Evolutionary conservation across 92 coral and sea anemone species (phyloP).

Genomic region (Meandrina meandrites): DNA sequence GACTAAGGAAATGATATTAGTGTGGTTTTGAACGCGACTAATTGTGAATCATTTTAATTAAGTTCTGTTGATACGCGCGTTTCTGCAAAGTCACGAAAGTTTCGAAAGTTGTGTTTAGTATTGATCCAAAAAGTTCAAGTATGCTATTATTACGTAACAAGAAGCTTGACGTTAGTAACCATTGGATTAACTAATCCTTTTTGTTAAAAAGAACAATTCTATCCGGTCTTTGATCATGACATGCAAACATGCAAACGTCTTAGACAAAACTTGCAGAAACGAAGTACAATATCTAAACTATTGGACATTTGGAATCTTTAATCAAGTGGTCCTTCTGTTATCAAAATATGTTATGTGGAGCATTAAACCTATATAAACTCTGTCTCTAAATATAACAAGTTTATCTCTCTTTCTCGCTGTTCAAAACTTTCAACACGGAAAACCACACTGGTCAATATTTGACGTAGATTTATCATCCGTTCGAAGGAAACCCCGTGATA

Average conservation of each 20-base stretch:
- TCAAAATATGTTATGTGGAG: background rate
- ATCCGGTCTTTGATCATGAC: background rate
- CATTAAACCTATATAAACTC: background rate
- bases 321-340: background rate
- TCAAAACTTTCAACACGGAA: slow-evolving; percentile 8
- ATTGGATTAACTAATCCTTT: background rate
- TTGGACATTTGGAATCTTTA: background rate
- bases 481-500: background rate
- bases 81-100: slow-evolving; percentile 29
- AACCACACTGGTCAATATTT: slow-evolving; percentile 9
- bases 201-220: slow-evolving; percentile 6
- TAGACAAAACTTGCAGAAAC: background rate
- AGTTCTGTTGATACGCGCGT: slow-evolving; percentile 19
- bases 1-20: background rate
- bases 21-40: background rate
- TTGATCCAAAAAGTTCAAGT: background rate
- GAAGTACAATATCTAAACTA: background rate
- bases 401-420: background rate
- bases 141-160: slow-evolving; percentile 10
- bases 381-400: background rate
- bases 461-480: background rate
- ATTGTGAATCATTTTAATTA: slow-evolving; percentile 30
- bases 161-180: slow-evolving; percentile 2
- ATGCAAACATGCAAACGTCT: slow-evolving; percentile 2
- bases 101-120: background rate